phyloP scores from a whole-genome alignment of 2,888 invertebrate genomes.

The Drosophila mettleri region DNA sequence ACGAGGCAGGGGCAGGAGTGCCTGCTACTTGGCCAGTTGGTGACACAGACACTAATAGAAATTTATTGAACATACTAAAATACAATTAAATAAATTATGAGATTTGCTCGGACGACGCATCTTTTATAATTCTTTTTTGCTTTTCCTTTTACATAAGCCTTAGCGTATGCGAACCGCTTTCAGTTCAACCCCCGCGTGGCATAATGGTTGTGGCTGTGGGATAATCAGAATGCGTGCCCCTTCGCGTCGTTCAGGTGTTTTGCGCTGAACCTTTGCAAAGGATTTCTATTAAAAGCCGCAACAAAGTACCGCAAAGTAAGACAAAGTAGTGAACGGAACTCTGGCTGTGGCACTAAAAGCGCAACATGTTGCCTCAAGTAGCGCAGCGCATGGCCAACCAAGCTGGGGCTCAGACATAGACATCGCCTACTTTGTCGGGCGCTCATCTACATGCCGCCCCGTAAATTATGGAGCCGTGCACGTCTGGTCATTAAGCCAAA shows the following conservation, averaged over 20 bases:
- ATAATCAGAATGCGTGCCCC: conserved; percentile 51
- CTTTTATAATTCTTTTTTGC: conserved; percentile 48
- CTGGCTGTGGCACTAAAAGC: conserved; percentile 61
- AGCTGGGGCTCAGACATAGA: conserved; percentile 46
- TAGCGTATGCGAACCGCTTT: conserved; percentile 32
- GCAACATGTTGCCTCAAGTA: conserved; percentile 77
- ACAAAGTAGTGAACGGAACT: conserved; percentile 67
- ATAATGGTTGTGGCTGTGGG: conserved; percentile 10
- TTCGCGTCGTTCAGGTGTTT: conserved; percentile 41
- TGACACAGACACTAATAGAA: conserved; percentile 72
- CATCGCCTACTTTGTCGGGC: conserved; percentile 73
- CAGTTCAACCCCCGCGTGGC: background rate
- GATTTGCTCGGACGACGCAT: conserved; percentile 61
- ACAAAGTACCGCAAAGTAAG: conserved; percentile 77
- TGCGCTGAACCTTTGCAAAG: conserved; percentile 56
- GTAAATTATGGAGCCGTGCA: conserved; percentile 83
- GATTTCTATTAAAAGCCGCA: conserved; percentile 77
- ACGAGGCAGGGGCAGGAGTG: background rate
- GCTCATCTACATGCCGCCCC: conserved; percentile 73
- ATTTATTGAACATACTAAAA: conserved; percentile 79
- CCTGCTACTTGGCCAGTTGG: conserved; percentile 26
- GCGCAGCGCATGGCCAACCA: conserved; percentile 34
- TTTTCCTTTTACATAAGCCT: conserved; percentile 47
- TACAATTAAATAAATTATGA: conserved; percentile 81
- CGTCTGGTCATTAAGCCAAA: conserved; percentile 84